Evolutionary conservation across 1,140 invertebrate species (phyloP), one percentile per base, ranked within the genome.

Genomic region (Nylanderia fulva): DNA sequence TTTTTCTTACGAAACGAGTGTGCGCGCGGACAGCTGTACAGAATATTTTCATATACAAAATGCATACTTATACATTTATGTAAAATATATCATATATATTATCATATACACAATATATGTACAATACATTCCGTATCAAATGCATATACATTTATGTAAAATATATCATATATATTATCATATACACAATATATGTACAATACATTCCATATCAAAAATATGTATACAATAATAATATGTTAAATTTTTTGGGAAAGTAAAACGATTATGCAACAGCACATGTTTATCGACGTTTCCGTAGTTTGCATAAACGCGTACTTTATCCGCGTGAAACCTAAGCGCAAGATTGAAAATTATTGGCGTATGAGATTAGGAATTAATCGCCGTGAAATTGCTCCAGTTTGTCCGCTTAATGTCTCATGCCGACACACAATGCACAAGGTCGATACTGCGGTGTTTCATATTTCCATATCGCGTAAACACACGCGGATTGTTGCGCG

Each of bases 41-140:
- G 48, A n/a, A 80, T 69, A 69, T 56, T 80, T 52, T 36, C 24
- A 15, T 52, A 79, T 56, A 52, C 36, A 60, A 29, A 29, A 33
- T 33, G 29, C 3, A 33, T 33, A 33, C 3, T 1, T 33, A 33
- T 33, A 33, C 3, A 33, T 33, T 1, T 33, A 33, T 33, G 29
- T 33, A n/a, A n/a, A n/a, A n/a, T n/a, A n/a, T n/a, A n/a, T n/a
- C n/a, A n/a, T n/a, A n/a, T n/a, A 80, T 69, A 69, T 56, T 80
- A 36, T 36, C 24, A 15, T 52, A 79, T 56, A 52, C 36, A 60
- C n/a, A n/a, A n/a, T n/a, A n/a, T n/a, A n/a, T n/a, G n/a, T n/a
- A n/a, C n/a, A n/a, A n/a, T n/a, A n/a, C n/a, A n/a, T n/a, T n/a
- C n/a, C n/a, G n/a, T n/a, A n/a, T n/a, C n/a, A 29, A 29, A 33